Base-by-base conservation (phyloP, 2,113 vertebrate species). In the Melanotaenia duboulayi region DNA sequence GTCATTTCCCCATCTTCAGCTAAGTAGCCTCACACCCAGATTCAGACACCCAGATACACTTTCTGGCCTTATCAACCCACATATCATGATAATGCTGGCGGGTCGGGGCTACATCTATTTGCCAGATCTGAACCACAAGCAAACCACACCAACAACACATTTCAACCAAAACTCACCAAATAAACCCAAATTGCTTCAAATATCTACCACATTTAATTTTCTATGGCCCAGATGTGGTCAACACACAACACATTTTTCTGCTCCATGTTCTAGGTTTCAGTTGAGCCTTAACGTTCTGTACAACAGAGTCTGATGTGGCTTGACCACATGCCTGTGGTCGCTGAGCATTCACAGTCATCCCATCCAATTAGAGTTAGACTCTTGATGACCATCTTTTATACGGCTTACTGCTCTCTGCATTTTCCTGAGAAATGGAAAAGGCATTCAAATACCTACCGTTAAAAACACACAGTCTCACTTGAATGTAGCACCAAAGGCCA, bases 301-400 rank as follows among this genome's bases (percentile, higher is more conserved):
- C 35, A 48, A 7, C 60, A 63, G 60, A 19, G 0, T 58, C 58
- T 40, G 10, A 16, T 65, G 62, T 24, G 46, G 50, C 77, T 52
- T 40, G 63, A 72, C 72, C 76, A 39, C 60, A 76, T 0, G 49
- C 25, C 54, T 6, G 22, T 14, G 57, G 44, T 82, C 60, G 59
- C 72, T 42, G 16, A 57, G 68, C 40, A 3, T 66, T 82, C 79
- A 76, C 35, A 24, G 66, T 51, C 81, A 73, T 85, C 78, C 70
- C 67, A 64, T 77, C 80, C 80, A 83, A 90, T 90, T 88, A 90
- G 68, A 74, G 76, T 28, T 42, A 1, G 22, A 64, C 62, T 42
- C 25, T 25, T 83, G 80, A 74, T 44, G 64, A 42, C 54, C 51
- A 17, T 81, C 61, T 55, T 67, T 65, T 35, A 10, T 46, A 46